phyloP scores from a whole-genome alignment of 1,140 invertebrate genomes.

The Metaphire vulgaris region DNA sequence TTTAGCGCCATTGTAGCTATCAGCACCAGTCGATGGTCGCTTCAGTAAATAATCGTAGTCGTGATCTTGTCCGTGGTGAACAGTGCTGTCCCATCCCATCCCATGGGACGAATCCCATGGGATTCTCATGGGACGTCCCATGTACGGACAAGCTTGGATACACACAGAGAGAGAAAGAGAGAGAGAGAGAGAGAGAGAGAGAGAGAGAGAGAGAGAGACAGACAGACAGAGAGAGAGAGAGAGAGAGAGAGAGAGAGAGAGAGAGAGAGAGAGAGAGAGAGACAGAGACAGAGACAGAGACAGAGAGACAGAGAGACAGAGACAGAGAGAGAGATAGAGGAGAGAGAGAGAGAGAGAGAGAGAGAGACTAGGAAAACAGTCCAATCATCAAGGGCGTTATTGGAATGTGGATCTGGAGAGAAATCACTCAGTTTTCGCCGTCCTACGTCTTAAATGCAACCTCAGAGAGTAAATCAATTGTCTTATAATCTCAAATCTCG shows the following conservation, averaged over 20 bases:
- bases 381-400: too few species aligned
- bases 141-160: not conserved
- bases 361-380: not conserved
- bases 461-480: not conserved
- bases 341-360: slow-evolving; percentile 1
- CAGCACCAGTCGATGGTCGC: too few species aligned
- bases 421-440: not conserved
- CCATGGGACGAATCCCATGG: not conserved
- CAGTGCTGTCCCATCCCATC: too few species aligned
- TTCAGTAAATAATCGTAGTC: too few species aligned
- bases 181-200: too few species aligned
- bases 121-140: not conserved
- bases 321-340: not conserved
- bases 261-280: slow-evolving; percentile 1
- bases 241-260: slow-evolving; percentile 1
- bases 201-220: too few species aligned
- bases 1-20: too few species aligned
- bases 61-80: too few species aligned
- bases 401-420: too few species aligned
- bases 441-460: not conserved
- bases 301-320: not conserved
- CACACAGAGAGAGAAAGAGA: not conserved
- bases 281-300: not conserved
- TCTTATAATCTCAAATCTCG: not conserved
- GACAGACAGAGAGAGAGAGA: not conserved